Base-by-base conservation (phyloP, 2,113 vertebrate species). In the Corythoichthys intestinalis region DNA sequence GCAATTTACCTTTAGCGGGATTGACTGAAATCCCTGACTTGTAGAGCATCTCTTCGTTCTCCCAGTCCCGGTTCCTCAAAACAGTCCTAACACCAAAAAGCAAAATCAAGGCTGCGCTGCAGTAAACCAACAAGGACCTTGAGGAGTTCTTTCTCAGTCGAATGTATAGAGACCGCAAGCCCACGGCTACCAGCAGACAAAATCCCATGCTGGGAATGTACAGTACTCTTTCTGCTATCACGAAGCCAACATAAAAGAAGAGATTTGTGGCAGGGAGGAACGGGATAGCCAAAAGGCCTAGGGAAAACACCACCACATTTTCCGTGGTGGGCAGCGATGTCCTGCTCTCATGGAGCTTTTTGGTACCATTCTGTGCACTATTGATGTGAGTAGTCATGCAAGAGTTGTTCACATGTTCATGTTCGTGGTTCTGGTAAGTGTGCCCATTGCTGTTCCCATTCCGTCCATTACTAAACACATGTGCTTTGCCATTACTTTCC, bases 181-280 rank as follows among this genome's bases (percentile, higher is more conserved):
- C 96, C 75, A 95, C 93, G 13, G 96, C 94, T 78, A 98, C 89
- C 87, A 99, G 92, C 85, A 99, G 92, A 91, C 97, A 98, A 83
- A 98, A 99, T 88, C 97, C 97, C 97, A 99, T 99, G 89, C 97
- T 99, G 79, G 97, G 97, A 81, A 99, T 96, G 93, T 99, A 99
- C 49, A 99, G 94, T 7, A 99, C 95, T 87, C 97, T 92, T 92
- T 99, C 97, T 71, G 97, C 97, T 79, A 99, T 96, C 83, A 99
- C 97, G 90, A 99, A 99, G 60, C 97, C 98, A 4, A 99, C 98
- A 35, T 99, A 99, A 88, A 99, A 99, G 93, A 99, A 98, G 47
- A 99, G 77, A 90, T 99, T 99, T 62, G 95, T 97, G 84, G 98
- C 98, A 60, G 97, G 97, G 85, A 99, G 82, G 73, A 99, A 99